Percentiles rank a stretch among this genome's conserved stretches.
Conservation (phyloP, 2,797 vertebrate genomes). For the Masticophis lateralis region DNA sequence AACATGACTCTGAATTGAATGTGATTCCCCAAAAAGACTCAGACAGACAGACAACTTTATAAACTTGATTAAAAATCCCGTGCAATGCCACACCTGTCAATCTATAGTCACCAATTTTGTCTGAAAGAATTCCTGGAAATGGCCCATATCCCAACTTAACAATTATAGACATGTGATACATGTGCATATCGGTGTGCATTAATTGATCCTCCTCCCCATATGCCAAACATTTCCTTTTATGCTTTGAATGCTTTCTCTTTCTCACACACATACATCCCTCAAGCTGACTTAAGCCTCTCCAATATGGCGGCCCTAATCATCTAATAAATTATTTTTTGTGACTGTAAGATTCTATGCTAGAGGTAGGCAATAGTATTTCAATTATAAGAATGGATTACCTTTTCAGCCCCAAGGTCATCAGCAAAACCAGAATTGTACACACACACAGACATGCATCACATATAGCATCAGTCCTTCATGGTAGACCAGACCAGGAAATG, state of each 20-base stretch:
- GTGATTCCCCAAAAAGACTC: not conserved
- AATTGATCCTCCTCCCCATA: not conserved
- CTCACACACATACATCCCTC: not conserved
- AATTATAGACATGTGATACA: not conserved
- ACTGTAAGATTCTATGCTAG: not conserved
- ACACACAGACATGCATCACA: not conserved
- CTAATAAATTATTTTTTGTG: not conserved
- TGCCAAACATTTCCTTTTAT: not conserved
- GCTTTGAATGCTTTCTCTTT: not conserved
- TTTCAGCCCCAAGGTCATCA: not conserved
- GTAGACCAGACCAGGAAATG: not conserved
- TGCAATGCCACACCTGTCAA: not conserved
- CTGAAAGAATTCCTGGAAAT: not conserved
- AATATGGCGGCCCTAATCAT: not conserved
- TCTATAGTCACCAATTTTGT: not conserved
- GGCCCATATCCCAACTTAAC: not conserved
- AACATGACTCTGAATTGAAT: not conserved
- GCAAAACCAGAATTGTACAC: not conserved
- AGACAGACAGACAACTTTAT: not conserved
- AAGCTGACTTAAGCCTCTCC: not conserved
- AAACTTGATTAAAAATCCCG: not conserved
- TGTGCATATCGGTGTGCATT: not conserved
- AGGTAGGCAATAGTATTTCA: not conserved
- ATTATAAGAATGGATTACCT: not conserved
- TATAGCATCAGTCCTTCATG: not conserved